Conservation (phyloP, 2,888 invertebrate genomes). For the Orthosia incerta region DNA sequence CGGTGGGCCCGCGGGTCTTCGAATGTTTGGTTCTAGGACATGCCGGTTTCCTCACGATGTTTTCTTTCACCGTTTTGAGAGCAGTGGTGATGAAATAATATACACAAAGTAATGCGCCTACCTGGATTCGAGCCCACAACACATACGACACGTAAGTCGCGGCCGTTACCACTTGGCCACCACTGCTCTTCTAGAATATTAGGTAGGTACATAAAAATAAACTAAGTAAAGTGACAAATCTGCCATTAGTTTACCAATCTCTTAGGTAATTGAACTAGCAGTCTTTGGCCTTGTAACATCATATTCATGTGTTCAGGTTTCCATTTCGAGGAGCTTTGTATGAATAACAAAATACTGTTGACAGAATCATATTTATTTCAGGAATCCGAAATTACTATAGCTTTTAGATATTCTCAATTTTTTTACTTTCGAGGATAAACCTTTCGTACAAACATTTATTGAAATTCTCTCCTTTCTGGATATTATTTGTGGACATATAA, state of each 20-base stretch:
- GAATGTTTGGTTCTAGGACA: no score
- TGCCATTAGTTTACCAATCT: constrained; percentile 9
- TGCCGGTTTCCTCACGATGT: no score
- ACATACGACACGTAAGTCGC: no score
- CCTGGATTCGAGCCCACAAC: no score
- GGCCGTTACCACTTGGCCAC: no score
- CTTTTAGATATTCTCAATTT: neutral
- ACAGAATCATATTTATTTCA: neutral
- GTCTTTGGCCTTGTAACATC: neutral
- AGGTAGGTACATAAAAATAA: no score
- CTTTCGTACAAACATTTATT: neutral
- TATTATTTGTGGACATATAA: neutral
- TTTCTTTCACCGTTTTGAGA: no score
- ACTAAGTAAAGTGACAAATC: neutral
- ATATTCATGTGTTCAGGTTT: constrained; percentile 10
- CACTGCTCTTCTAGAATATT: neutral
- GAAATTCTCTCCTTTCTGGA: neutral
- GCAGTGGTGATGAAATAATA: no score
- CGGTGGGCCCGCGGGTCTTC: no score
- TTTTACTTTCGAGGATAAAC: neutral
- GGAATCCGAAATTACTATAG: neutral
- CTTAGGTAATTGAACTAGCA: constrained; percentile 14
- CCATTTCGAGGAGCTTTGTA: constrained; percentile 21
- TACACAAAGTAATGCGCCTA: no score
- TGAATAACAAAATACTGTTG: constrained; percentile 7